These are phyloP conservation scores for Balaenoptera acutorostrata DNA, from an alignment of 2,113 vertebrate genomes.

Conservation along the genomic window DNA sequence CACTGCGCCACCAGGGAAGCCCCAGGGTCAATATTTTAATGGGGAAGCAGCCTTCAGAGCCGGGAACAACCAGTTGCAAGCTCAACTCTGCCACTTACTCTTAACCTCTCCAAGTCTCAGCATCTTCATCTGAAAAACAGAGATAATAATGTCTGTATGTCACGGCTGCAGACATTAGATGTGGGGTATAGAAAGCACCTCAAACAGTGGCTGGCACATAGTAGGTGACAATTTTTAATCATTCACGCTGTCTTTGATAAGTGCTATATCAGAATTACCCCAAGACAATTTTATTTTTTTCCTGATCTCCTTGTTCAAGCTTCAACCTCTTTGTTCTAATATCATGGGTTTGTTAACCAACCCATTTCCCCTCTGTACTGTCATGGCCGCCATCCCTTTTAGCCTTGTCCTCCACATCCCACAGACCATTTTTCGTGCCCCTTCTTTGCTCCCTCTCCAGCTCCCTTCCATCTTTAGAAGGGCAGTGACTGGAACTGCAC, in stretches of 20 bases:
- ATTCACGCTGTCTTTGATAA: not conserved
- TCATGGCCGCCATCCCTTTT: not conserved
- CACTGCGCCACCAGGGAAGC: too few relatives aligned
- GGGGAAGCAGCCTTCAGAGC: not conserved
- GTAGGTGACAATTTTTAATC: not conserved
- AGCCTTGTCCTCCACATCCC: not conserved
- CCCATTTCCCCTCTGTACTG: accelerated
- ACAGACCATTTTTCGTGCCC: not conserved
- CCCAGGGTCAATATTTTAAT: not conserved
- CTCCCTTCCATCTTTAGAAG: not conserved
- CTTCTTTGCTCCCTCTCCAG: not conserved
- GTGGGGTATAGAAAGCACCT: not conserved
- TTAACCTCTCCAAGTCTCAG: not conserved
- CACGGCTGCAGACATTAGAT: not conserved
- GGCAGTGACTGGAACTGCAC: not conserved
- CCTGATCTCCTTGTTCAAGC: not conserved
- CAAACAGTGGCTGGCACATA: not conserved
- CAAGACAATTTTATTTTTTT: not conserved
- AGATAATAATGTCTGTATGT: not conserved
- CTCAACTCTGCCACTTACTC: not conserved
- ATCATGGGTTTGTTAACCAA: not conserved
- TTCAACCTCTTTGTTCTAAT: not conserved
- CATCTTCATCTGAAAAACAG: not conserved
- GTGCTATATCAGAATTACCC: not conserved
- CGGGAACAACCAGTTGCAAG: not conserved